Evolutionary conservation across 1,140 invertebrate species (phyloP).

Genomic region (Diplogasteroides magnus): DNA sequence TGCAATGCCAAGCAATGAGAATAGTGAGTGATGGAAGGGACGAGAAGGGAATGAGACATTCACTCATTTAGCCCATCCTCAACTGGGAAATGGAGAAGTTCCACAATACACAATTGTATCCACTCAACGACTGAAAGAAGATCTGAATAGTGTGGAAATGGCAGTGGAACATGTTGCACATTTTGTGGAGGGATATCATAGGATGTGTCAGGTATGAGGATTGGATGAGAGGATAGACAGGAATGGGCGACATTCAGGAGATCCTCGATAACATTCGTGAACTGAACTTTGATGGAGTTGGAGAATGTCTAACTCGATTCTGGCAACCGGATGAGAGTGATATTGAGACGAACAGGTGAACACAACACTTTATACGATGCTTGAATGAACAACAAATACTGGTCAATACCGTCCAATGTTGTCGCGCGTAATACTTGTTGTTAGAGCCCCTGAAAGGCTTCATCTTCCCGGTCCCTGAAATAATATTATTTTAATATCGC

Average conservation of each 20-base stretch:
- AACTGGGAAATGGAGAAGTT: conserved; percentile 13
- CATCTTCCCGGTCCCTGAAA: too few species aligned
- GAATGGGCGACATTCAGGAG: conserved; percentile 17
- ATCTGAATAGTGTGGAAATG: conserved; percentile 17
- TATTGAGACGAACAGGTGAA: too few species aligned
- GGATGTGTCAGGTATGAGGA: conserved; percentile 22
- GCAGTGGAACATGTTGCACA: conserved; percentile 19
- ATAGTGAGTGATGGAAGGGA: too few species aligned
- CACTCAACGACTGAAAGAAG: conserved; percentile 32
- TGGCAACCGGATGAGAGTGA: conserved; percentile 34
- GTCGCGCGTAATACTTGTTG: too few species aligned
- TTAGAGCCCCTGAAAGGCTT: too few species aligned
- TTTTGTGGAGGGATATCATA: conserved; percentile 20
- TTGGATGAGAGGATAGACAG: background rate
- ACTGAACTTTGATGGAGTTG: conserved; percentile 20
- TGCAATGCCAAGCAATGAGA: too few species aligned
- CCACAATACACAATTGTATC: conserved; percentile 15
- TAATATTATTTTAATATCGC: too few species aligned
- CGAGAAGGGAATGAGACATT: too few species aligned
- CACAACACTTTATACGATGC: too few species aligned
- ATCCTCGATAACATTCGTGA: conserved; percentile 20
- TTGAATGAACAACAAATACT: too few species aligned
- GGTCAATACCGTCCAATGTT: too few species aligned
- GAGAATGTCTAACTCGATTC: conserved; percentile 28
- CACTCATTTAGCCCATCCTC: background rate